Base-by-base conservation (phyloP, 2,888 invertebrate genomes). In the Agonopterix heracliana region DNA sequence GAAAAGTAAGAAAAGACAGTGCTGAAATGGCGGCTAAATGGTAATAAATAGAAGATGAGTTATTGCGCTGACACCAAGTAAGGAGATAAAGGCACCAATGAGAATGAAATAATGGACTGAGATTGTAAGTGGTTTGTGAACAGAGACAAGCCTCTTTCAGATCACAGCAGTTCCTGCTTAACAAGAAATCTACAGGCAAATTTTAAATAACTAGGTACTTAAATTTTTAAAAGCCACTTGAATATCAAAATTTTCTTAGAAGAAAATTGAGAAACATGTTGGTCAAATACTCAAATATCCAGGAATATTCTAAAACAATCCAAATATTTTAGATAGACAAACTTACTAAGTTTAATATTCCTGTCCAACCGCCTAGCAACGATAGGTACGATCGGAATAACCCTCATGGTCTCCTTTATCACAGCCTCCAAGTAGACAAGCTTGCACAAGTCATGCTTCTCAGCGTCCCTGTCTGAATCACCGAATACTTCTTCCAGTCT, bases 351-450 rank as follows among this genome's bases (percentile, higher is more conserved):
- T 54, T 77, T 71, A 0, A 84, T 66, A 56, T 81, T 70, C 47
- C 57, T 69, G 26, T 80, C 76, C 2, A 80, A 57, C 42, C 63
- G 61, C 36, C 82, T 63, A 0, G 73, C 75, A 1, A 77, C 62
- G 0, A 80, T 66, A 0, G 82, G 81, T 1, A 68, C 78, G 2
- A 81, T 73, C 9, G 77, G 72, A 53, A 74, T 75, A 2, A 80
- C 49, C 17, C 84, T 60, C 69, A 83, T 71, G 38, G 74, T 71
- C 50, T 84, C 83, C 46, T 83, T 82, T 10, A 84, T 54, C 3
- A 81, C 77, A 0, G 82, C 80, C 35, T 84, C 83, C 26, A 78
- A 48, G 47, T 79, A 84, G 3, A 76, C 66, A 51, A 84, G 45
- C 40, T 68, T 66, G 0, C 73, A 68, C 2, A 82, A 51, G 45